Evolutionary conservation across 2,113 vertebrate genomes (phyloP), one percentile per base, ranked within the genome.

Genomic region (Nannospalax galili): DNA sequence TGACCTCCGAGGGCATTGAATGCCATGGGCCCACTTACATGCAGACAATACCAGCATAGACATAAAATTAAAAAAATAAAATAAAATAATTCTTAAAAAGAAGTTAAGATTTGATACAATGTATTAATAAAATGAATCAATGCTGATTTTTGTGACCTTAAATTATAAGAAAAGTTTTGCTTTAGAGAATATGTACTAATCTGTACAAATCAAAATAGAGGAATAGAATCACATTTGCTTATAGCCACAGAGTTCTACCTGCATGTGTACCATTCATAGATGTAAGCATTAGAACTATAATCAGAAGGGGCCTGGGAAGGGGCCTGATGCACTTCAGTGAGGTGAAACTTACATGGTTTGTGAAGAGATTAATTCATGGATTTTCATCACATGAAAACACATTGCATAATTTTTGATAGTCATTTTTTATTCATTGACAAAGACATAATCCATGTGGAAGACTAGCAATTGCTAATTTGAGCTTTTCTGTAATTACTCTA

Each of bases 171-270:
- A 52, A 30, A 72, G 37, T 92, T 67, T 73, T 56, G 45, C 60
- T 28, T 4, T 84, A 84, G 9, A 12, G 30, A 93, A 4, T 81
- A 19, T 65, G 10, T 52, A 84, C 14, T n/a, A n/a, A n/a, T n/a
- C n/a, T n/a, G n/a, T n/a, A n/a, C n/a, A 88, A 90, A 42, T 75
- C 10, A 90, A 87, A 86, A 73, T 58, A 19, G 73, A 88, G 72
- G 5, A 85, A 45, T 56, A 40, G 60, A 40, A 42, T 40, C 58
- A 7, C 22, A 16, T 85, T 40, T 88, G 37, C 40, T 58, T n/a
- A 5, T 4, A 26, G 24, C 4, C 42, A 58, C n/a, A n/a, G 4
- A 35, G 12, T 15, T 62, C 35, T 65, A 52, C 20, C 56, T 91
- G 85, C 67, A 40, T 1, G 28, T 8, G 60, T 28, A 48, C 24